phyloP scores from a whole-genome alignment of 2,113 vertebrate genomes.

The Callospermophilus lateralis region DNA sequence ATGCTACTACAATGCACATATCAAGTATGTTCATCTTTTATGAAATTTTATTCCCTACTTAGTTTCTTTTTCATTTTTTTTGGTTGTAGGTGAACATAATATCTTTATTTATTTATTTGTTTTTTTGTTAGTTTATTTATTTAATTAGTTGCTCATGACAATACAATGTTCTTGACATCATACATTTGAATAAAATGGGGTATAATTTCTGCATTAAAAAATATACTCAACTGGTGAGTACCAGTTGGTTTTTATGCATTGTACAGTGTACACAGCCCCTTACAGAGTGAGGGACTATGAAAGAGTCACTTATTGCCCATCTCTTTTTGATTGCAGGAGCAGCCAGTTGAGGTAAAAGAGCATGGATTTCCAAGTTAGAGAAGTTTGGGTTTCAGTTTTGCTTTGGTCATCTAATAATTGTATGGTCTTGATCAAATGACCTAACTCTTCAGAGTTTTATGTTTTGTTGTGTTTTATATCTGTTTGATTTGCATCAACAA shows the following conservation, averaged over 20 bases:
- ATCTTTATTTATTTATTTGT: no score
- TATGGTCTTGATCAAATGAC: neutral
- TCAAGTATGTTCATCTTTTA: neutral
- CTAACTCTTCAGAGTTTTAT: neutral
- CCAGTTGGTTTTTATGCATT: neutral
- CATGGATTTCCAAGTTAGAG: neutral
- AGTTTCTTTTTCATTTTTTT: no score
- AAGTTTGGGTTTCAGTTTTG: neutral
- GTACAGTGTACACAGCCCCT: neutral
- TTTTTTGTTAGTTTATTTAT: no score
- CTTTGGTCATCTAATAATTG: neutral
- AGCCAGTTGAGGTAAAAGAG: neutral
- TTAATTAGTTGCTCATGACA: no score
- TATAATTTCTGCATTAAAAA: neutral
- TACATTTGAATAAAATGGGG: no score
- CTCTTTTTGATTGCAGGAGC: neutral
- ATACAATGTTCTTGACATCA: no score
- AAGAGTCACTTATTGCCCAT: neutral
- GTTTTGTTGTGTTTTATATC: neutral
- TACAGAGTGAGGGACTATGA: neutral
- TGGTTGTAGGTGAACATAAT: no score
- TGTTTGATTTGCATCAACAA: neutral
- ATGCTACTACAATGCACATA: rapidly evolving
- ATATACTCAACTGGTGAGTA: neutral
- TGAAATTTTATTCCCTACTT: neutral